These are phyloP conservation scores for Pollenia labialis DNA, from an alignment of 2,888 invertebrate species.

Conservation along the genomic window DNA sequence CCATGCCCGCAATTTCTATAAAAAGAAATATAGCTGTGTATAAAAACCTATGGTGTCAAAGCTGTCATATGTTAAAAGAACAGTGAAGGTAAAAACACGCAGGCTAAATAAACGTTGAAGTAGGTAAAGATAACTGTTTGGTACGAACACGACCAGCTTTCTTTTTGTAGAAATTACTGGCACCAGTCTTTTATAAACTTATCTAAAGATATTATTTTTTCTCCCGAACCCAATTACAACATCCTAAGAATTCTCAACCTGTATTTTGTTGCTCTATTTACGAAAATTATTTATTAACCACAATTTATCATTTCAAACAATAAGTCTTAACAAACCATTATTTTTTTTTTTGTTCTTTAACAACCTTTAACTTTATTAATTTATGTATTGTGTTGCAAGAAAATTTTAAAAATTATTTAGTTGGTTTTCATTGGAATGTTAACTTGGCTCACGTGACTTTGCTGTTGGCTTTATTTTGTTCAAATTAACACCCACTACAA, in stretches of 20 bases:
- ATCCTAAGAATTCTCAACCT: not conserved
- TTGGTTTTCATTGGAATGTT: slow-evolving; percentile 40
- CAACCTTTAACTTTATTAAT: slow-evolving; percentile 35
- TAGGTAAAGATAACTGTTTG: no score
- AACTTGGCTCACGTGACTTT: slow-evolving; percentile 54
- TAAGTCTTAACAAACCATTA: not conserved
- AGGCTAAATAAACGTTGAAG: no score
- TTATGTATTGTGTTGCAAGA: slow-evolving; percentile 27
- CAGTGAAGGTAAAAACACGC: no score
- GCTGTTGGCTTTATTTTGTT: slow-evolving; percentile 28
- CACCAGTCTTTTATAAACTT: no score
- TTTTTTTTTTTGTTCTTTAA: slow-evolving; percentile 12
- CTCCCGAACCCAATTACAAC: no score
- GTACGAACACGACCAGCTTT: no score
- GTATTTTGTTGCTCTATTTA: not conserved
- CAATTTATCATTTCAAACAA: slow-evolving; percentile 8
- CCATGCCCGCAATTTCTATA: no score
- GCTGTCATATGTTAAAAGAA: no score
- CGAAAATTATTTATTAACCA: not conserved
- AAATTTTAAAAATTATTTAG: not conserved
- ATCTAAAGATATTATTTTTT: no score
- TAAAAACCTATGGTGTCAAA: no score
- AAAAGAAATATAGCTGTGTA: no score
- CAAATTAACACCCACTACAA: slow-evolving; percentile 63
- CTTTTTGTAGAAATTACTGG: no score